Evolutionary conservation across 2,797 vertebrate species (phyloP), one percentile per base, ranked within the genome.

Genomic region (Xenops minutus): DNA sequence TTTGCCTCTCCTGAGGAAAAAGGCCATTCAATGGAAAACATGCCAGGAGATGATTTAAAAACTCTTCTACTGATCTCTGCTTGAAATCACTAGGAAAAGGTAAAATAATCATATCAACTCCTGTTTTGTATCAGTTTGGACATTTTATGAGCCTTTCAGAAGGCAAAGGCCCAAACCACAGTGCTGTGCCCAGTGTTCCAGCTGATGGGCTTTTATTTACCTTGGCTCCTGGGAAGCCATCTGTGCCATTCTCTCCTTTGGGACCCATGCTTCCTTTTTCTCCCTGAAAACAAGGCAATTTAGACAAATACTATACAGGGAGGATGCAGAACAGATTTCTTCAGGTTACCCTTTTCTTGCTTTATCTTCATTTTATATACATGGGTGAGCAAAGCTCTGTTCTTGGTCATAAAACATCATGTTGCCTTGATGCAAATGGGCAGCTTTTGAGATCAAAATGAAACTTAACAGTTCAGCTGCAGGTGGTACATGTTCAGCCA

Each of bases 221-320:
- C 98, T 99, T 99, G 26, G 98, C 63, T 91, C 99, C 99, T n/a
- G 98, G 98, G 27, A 96, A 61, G 59, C 99, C 99, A 12, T 98
- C 98, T 75, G 97, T 88, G 86, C 99, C 99, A 2, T 97, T 97
- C 44, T 99, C 98, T 92, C 99, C 99, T 68, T 84, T 98, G 71
- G 96, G 96, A 51, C 98, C 99, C 1, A 14, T 0, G 0, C 88
- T 82, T 41, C 99, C 99, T 48, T 98, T 96, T 93, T 99, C 98
- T 6, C 99, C 99, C 99, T 99, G 95, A 34, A 97, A 95, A 82
- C 49, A 56, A 87, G 83, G 58, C 58, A 19, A 43, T 72, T 87
- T 7, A 3, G 4, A 52, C 21, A 72, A 84, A 61, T 4, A 17
- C 22, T 62, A 1, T 3, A 24, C 0, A 7, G 39, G 41, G 24